A percentile compares a stretch with the other conserved stretches of the same genome.
Evolutionary conservation across 2,113 vertebrate species (phyloP).

Genomic region (Willisornis vidua): DNA sequence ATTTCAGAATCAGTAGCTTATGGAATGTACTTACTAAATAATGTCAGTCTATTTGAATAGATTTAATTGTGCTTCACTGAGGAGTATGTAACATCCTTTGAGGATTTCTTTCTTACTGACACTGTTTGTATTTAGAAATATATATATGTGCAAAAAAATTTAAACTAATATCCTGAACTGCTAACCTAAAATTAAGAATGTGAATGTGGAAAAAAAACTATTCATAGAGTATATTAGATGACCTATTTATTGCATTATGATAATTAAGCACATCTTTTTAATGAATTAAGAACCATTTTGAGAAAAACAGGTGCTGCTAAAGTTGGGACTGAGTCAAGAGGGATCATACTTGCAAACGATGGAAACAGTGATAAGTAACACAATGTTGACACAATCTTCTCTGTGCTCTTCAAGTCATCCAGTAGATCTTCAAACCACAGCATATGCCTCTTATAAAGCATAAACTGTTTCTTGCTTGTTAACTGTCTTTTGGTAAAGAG

Average conservation of each 20-base stretch:
- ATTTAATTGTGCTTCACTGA: conserved; percentile 14
- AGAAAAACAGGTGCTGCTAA: background rate
- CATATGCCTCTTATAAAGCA: background rate
- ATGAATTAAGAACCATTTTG: conserved; percentile 12
- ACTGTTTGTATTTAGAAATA: conserved; percentile 30
- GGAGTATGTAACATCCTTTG: background rate
- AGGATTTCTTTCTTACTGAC: conserved; percentile 4
- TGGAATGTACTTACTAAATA: conserved; percentile 21
- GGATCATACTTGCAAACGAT: conserved; percentile 13
- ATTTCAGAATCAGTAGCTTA: conserved; percentile 28
- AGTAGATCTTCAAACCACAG: background rate
- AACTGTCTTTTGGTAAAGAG: background rate
- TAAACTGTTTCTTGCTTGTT: background rate
- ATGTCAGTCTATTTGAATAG: background rate
- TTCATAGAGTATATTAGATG: background rate
- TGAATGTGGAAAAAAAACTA: background rate
- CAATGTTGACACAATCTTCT: background rate
- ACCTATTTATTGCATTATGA: conserved; percentile 2
- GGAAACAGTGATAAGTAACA: background rate
- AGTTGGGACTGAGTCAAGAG: background rate
- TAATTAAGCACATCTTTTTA: background rate
- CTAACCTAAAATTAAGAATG: conserved; percentile 5
- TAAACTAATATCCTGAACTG: background rate
- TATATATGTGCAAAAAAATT: background rate
- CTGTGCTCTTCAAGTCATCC: background rate